Percentiles rank a stretch among this genome's conserved stretches.
These are phyloP conservation scores for Sminthopsis crassicaudata DNA, from an alignment of 2,113 vertebrate species.

Conservation along the genomic window DNA sequence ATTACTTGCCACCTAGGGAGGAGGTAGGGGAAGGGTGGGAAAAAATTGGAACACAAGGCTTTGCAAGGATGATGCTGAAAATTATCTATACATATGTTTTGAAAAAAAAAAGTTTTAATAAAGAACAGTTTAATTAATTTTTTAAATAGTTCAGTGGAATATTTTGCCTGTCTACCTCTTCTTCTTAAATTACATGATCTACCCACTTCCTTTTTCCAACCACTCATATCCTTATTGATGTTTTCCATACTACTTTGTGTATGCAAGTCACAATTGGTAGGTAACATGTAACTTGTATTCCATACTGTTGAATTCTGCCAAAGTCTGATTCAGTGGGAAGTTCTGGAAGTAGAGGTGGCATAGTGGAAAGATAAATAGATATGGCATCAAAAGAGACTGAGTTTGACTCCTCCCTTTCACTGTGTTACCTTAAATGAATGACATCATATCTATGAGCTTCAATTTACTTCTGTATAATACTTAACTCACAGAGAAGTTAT, in stretches of 20 bases:
- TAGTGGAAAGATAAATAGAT: neutral
- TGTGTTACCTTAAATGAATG: neutral
- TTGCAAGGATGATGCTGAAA: too few species aligned
- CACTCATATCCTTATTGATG: neutral
- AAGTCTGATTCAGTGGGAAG: neutral
- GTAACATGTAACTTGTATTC: neutral
- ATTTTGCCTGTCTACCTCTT: constrained; percentile 4
- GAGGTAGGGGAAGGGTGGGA: too few species aligned
- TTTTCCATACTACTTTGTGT: neutral
- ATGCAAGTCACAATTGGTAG: neutral
- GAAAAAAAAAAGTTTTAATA: too few species aligned
- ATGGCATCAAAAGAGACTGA: neutral
- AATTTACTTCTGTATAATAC: neutral
- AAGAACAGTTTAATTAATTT: too few species aligned
- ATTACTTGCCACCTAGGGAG: too few species aligned
- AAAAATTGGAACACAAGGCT: too few species aligned
- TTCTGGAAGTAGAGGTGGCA: neutral
- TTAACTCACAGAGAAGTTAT: neutral
- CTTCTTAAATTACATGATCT: neutral
- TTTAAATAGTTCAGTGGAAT: neutral
- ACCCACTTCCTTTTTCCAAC: neutral
- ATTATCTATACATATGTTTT: too few species aligned
- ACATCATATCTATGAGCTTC: neutral
- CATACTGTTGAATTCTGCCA: neutral
- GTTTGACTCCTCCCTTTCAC: neutral